A percentile compares a stretch with the other conserved stretches of the same genome.
phyloP scores from a whole-genome alignment of 2,888 invertebrate species.

The Philereme vetulata region DNA sequence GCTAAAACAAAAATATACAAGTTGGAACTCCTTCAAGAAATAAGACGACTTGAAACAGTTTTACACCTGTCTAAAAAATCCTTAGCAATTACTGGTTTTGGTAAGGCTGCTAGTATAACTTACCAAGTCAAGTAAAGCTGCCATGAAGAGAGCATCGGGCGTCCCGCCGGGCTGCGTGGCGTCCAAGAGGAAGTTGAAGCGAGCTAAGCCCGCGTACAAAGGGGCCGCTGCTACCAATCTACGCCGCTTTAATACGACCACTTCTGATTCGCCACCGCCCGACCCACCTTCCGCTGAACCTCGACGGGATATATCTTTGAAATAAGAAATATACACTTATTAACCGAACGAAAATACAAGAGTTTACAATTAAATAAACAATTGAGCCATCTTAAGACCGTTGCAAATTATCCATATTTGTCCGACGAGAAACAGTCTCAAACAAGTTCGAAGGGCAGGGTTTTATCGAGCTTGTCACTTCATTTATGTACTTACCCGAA shows the following conservation, averaged over 20 bases:
- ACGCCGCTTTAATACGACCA: constrained; percentile 93
- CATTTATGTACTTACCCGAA: too few relatives aligned
- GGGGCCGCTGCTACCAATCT: constrained; percentile 91
- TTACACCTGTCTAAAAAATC: too few relatives aligned
- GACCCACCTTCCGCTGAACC: constrained; percentile 93
- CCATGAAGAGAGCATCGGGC: constrained; percentile 97
- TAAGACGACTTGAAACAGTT: too few relatives aligned
- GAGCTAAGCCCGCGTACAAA: constrained; percentile 93
- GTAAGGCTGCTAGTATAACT: constrained; percentile 38
- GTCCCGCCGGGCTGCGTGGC: constrained; percentile 98
- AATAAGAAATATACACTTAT: too few relatives aligned
- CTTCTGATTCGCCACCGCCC: constrained; percentile 90
- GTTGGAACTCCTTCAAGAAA: background rate
- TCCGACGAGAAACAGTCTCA: too few relatives aligned
- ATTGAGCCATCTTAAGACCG: too few relatives aligned
- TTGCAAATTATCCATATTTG: too few relatives aligned
- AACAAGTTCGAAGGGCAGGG: too few relatives aligned
- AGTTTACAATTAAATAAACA: background rate
- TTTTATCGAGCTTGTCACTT: too few relatives aligned
- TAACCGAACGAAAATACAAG: background rate
- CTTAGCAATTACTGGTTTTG: too few relatives aligned
- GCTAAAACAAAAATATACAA: constrained; percentile 75
- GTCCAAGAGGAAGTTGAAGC: constrained; percentile 96
- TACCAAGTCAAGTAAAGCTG: constrained; percentile 96
- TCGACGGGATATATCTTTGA: constrained; percentile 83